Base-by-base conservation (phyloP, 2,888 invertebrate species). In the Synergus gifuensis region DNA sequence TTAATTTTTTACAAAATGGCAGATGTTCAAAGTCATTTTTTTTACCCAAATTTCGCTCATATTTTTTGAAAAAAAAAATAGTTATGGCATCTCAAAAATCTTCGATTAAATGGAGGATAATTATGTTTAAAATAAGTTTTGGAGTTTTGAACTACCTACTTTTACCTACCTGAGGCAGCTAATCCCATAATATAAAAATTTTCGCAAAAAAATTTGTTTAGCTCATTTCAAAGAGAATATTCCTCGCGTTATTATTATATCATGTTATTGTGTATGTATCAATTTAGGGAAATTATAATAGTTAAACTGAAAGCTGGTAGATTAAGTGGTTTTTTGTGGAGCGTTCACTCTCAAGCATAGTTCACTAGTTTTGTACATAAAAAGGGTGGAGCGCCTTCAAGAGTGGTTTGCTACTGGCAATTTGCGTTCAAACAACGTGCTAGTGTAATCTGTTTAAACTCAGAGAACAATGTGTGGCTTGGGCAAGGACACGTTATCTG, bases 401-500 rank as follows among this genome's bases (percentile, higher is more conserved):
- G 60, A 60, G 12, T 60, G 22, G 60, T 60, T 60, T 60, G 12
- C 60, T 60, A 22, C 22, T 22, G 60, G 60, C 22, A 60, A 60
- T 60, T 60, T 60, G 60, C 60, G 60, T 60, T 60, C 22, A 22
- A 60, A 22, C 60, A 60, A 22, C 22, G 12, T 22, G 18, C 22
- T 22, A 60, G 12, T 22, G 12, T 60, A 60, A 60, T 60, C 60
- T 60, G 60, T 60, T 60, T 60, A 22, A 22, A 60, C 22, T 60
- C 12, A 4, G 22, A 22, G 60, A 60, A 60, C 60, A 60, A 60
- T 60, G 22, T 60, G 60, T 22, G 60, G 60, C 12, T 22, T 46
- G 60, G 18, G 60, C 60, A 60, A 60, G 60, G 60, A 60, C 60
- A 60, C 60, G 60, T 22, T 60, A 60, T 60, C 60, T 60, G 12